Evolutionary conservation across 2,113 vertebrate genomes (phyloP).

Genomic region (Zapus hudsonius): DNA sequence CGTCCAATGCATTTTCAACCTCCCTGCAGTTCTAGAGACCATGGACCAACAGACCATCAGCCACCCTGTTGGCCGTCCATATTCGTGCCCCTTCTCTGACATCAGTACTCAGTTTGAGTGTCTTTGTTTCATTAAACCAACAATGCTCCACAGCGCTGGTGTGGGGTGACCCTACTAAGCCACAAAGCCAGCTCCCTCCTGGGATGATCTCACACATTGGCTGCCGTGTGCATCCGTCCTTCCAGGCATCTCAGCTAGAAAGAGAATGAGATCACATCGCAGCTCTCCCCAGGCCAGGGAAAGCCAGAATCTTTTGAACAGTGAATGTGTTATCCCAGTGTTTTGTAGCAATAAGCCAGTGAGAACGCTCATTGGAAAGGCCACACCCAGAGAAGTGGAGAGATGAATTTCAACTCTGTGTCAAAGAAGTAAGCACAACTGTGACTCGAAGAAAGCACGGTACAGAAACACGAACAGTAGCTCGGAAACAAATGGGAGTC

Average conservation of each 20-base stretch:
- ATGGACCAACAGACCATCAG: neutral
- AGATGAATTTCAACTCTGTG: conserved; percentile 52
- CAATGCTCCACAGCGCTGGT: neutral
- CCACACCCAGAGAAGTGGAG: neutral
- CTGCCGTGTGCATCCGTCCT: neutral
- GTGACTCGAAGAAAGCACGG: conserved; percentile 35
- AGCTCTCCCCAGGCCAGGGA: conserved; percentile 52
- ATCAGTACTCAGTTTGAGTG: neutral
- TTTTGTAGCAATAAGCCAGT: conserved; percentile 45
- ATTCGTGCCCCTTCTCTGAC: neutral
- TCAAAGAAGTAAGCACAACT: conserved; percentile 56
- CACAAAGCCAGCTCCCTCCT: neutral
- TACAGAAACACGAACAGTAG: conserved; percentile 36
- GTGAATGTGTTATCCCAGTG: conserved; percentile 27
- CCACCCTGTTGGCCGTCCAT: conserved; percentile 7
- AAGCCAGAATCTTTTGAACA: conserved; percentile 43
- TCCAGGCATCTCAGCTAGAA: neutral
- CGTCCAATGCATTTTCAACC: no score
- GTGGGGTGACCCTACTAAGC: accelerated
- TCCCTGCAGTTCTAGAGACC: neutral
- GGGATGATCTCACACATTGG: no score
- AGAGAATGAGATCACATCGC: conserved; percentile 39
- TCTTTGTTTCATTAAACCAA: neutral
- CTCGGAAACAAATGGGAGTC: conserved; percentile 14
- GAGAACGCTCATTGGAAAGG: conserved; percentile 54